Conservation (phyloP, 2,888 invertebrate genomes). For the Macropis europaea region DNA sequence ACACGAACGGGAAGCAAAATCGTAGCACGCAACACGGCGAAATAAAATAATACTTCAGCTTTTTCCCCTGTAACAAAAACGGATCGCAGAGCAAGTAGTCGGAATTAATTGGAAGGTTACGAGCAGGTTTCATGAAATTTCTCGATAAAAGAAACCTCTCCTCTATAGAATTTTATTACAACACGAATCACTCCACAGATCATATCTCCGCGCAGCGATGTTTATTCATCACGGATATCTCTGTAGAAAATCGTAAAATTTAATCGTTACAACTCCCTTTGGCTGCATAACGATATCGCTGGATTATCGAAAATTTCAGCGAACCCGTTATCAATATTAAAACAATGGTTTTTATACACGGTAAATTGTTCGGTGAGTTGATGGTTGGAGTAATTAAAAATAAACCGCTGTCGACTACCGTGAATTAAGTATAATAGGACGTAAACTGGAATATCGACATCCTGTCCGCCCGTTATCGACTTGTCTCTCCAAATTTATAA, state of each 20-base stretch:
- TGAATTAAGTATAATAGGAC: slow-evolving; percentile 7
- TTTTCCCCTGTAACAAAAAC: not conserved
- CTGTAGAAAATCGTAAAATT: no score
- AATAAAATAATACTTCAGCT: slow-evolving; percentile 25
- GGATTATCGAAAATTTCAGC: no score
- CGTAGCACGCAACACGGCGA: not conserved
- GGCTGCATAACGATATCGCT: no score
- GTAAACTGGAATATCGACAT: slow-evolving; percentile 13
- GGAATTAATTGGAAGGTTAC: slow-evolving; percentile 28
- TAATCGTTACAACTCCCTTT: no score
- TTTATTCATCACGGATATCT: no score
- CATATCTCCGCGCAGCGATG: no score
- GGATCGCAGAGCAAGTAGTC: not conserved
- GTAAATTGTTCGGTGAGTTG: not conserved
- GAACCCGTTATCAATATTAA: no score
- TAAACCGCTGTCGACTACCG: not conserved
- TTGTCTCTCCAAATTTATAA: no score
- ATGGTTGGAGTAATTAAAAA: slow-evolving; percentile 2
- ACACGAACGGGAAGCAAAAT: not conserved
- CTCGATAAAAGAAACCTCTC: not conserved
- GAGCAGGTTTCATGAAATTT: not conserved
- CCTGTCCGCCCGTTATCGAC: not conserved
- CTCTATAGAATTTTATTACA: no score
- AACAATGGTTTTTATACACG: not conserved
- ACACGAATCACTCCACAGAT: no score